Percentiles rank a stretch among this genome's conserved stretches.
These are phyloP conservation scores for Acipenser oxyrinchus DNA, from an alignment of 2,797 vertebrate genomes.

Conservation along the genomic window DNA sequence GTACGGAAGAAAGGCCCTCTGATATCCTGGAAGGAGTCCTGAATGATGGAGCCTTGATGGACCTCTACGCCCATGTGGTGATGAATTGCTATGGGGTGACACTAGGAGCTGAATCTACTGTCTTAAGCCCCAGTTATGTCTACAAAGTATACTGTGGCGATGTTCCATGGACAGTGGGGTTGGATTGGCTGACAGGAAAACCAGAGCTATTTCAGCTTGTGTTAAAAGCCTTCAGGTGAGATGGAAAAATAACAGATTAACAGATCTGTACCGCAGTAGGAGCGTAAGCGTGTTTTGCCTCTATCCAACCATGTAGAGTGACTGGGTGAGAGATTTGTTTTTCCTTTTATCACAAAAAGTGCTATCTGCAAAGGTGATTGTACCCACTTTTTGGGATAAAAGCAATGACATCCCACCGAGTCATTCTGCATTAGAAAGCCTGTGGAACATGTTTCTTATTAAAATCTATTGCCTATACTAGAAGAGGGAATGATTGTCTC, in stretches of 20 bases:
- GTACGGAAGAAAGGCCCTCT: slow-evolving; percentile 64
- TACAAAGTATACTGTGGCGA: slow-evolving; percentile 83
- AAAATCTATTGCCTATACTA: too few relatives aligned
- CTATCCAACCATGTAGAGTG: too few relatives aligned
- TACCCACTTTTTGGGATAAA: too few relatives aligned
- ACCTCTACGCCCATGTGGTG: slow-evolving; percentile 72
- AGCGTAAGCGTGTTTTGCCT: too few relatives aligned
- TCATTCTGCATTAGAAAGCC: too few relatives aligned
- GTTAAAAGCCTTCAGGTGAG: slow-evolving; percentile 91
- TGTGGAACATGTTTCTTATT: too few relatives aligned
- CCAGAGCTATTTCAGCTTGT: slow-evolving; percentile 86
- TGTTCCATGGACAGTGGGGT: slow-evolving; percentile 79
- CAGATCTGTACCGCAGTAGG: too few relatives aligned
- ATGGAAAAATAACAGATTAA: background rate
- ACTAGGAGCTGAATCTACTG: slow-evolving; percentile 71
- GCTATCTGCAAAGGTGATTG: too few relatives aligned
- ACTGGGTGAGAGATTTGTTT: too few relatives aligned
- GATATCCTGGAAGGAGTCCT: slow-evolving; percentile 70
- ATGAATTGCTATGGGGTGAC: slow-evolving; percentile 77
- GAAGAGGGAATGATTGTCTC: too few relatives aligned
- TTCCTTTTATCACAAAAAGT: too few relatives aligned
- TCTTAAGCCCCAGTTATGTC: slow-evolving; percentile 78
- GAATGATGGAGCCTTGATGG: slow-evolving; percentile 72
- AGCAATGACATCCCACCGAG: too few relatives aligned
- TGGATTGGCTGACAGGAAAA: slow-evolving; percentile 83